Base-by-base conservation (phyloP, 1,140 invertebrate genomes). In the Sycobia sp. region DNA sequence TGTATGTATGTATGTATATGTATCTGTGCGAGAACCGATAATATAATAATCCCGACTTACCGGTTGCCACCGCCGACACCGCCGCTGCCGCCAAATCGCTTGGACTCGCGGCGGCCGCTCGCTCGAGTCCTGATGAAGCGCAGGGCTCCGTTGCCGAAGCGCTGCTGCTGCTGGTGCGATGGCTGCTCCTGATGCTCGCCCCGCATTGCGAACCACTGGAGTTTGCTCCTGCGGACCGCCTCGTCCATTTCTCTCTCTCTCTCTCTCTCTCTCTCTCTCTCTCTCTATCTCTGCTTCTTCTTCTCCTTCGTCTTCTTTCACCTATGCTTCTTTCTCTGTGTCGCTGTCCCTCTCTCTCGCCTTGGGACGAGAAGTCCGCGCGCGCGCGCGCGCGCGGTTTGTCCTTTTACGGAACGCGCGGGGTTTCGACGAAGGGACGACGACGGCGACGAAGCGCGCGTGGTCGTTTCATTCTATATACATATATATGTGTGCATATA, bases 101-200 rank as follows among this genome's bases (percentile, higher is more conserved):
- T 54, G 59, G 59, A 53, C 32, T 55, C 43, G 41, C 51, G 60
- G 4, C 51, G 32, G 13, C 22, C 34, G 14, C 60, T 62, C 23
- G 59, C 38, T 11, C 59, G 59, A 29, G 44, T 62, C 60, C 60
- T 55, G 22, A 62, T 62, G 51, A 62, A 62, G 32, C 60, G 43
- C 11, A 62, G 60, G 60, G 60, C 60, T n/a, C 43, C 43, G 60
- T 55, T 62, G 43, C 47, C 47, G 58, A 55, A 55, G 10, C 59
- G 59, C 50, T 62, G 50, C 57, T 59, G 20, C 2, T 36, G 16
- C 39, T 32, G 18, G 13, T 20, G 41, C 44, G 13, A 4, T 2
- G 27, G 16, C 16, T 32, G 27, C 32, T 10, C 34, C 4, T 10
- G n/a, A 14, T 20, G 25, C 20, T 39, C 18, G 14, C 32, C 32